Evolutionary conservation across 2,113 vertebrate genomes (phyloP).

Genomic region (Platanista minor): DNA sequence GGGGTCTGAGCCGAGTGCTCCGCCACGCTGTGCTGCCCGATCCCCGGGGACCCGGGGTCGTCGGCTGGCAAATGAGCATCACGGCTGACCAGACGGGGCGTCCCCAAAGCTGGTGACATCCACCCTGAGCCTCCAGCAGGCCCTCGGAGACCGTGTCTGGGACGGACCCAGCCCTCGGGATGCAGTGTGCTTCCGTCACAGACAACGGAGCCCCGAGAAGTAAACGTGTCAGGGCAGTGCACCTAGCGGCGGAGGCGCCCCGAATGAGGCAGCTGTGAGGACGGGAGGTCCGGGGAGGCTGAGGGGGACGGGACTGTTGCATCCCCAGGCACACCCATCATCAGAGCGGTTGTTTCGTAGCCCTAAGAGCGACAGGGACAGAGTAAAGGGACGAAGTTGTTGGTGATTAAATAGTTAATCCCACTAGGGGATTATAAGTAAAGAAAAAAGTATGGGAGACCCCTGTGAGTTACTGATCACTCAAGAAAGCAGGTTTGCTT

Average conservation of each 20-base stretch:
- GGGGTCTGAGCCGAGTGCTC: background rate
- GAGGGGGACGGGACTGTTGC: background rate
- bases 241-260: accelerated
- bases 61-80: background rate
- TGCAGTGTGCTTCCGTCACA: background rate
- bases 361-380: background rate
- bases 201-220: too few relatives aligned
- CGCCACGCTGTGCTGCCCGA: background rate
- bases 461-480: background rate
- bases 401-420: background rate
- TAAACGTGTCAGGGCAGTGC: background rate
- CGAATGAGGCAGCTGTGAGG: too few relatives aligned
- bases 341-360: background rate
- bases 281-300: background rate
- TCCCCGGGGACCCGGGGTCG: accelerated
- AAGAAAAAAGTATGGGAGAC: background rate
- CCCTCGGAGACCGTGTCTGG: background rate
- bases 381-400: background rate
- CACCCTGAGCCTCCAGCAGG: background rate
- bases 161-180: background rate
- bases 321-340: background rate
- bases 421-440: background rate
- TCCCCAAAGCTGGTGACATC: background rate
- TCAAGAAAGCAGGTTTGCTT: background rate
- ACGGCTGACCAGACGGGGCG: background rate